These are phyloP conservation scores for Aspidapion aeneum DNA, from an alignment of 2,888 invertebrate species.

Conservation along the genomic window DNA sequence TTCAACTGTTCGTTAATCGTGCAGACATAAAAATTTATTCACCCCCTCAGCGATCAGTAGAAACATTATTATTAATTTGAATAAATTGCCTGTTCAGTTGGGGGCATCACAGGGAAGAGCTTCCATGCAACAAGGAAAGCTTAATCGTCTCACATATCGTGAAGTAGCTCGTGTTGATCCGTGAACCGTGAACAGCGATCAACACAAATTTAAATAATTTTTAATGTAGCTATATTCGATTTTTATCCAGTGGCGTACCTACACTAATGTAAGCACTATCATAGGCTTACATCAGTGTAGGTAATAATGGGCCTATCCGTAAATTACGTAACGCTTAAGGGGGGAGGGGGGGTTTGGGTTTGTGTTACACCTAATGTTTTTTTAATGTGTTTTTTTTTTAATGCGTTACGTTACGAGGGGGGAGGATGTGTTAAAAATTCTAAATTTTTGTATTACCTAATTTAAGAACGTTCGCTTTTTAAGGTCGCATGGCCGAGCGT, in stretches of 20 bases:
- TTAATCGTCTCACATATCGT: constrained; percentile 28
- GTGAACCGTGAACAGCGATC: constrained; percentile 38
- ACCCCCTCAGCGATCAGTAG: constrained; percentile 33
- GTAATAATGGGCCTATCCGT: too few species aligned
- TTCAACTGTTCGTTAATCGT: neutral
- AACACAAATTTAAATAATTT: constrained; percentile 42
- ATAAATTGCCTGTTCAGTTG: constrained; percentile 33
- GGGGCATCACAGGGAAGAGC: constrained; percentile 18
- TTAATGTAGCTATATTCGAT: constrained; percentile 33
- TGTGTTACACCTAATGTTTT: too few species aligned
- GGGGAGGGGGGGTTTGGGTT: too few species aligned
- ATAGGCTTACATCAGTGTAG: too few species aligned
- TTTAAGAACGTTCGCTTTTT: too few species aligned
- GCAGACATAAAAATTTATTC: constrained; percentile 33
- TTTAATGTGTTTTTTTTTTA: too few species aligned
- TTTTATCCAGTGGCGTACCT: constrained; percentile 15
- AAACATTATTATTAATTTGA: constrained; percentile 35
- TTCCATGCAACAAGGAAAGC: constrained; percentile 30
- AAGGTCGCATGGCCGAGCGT: too few species aligned
- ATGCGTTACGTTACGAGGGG: too few species aligned
- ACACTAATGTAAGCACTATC: too few species aligned
- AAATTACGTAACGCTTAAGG: too few species aligned
- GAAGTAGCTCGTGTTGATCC: constrained; percentile 17
- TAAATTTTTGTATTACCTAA: too few species aligned
- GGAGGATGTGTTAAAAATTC: too few species aligned